phyloP scores from a whole-genome alignment of 1,140 invertebrate genomes.

The Ceratina japonica region DNA sequence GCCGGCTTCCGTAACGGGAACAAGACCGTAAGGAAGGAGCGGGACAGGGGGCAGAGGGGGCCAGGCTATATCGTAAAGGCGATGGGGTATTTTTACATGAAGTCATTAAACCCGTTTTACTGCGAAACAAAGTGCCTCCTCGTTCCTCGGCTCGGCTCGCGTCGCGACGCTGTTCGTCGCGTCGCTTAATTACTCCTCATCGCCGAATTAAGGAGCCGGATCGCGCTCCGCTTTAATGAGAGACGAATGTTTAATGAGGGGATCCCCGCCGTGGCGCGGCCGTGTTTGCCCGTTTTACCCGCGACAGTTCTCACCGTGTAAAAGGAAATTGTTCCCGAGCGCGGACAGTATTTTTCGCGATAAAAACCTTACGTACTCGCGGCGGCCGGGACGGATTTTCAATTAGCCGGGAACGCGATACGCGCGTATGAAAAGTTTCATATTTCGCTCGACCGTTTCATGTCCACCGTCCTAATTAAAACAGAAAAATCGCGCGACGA shows the following conservation, averaged over 20 bases:
- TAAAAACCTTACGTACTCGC: neutral
- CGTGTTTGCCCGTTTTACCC: slow-evolving; percentile 31
- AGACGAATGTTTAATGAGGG: slow-evolving; percentile 65
- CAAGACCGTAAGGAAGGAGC: neutral
- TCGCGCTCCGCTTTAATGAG: slow-evolving; percentile 64
- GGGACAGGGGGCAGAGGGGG: slow-evolving; percentile 37
- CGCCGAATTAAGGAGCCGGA: slow-evolving; percentile 63
- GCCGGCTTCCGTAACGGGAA: neutral
- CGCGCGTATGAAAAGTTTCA: neutral
- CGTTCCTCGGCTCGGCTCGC: neutral
- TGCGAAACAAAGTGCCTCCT: slow-evolving; percentile 63
- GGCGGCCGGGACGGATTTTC: neutral
- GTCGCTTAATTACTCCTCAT: slow-evolving; percentile 69
- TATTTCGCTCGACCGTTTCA: neutral
- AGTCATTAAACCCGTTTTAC: slow-evolving; percentile 68
- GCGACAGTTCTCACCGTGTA: slow-evolving; percentile 59
- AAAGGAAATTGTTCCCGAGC: slow-evolving; percentile 26
- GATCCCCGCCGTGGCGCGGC: slow-evolving; percentile 18
- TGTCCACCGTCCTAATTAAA: no score
- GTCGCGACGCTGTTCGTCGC: neutral
- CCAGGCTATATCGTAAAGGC: slow-evolving; percentile 68
- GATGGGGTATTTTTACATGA: slow-evolving; percentile 72
- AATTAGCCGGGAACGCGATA: neutral
- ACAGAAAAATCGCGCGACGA: no score
- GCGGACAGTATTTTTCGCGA: neutral